Evolutionary conservation across 2,797 vertebrate genomes (phyloP), one percentile per base, ranked within the genome.

Genomic region (Sus cebifrons): DNA sequence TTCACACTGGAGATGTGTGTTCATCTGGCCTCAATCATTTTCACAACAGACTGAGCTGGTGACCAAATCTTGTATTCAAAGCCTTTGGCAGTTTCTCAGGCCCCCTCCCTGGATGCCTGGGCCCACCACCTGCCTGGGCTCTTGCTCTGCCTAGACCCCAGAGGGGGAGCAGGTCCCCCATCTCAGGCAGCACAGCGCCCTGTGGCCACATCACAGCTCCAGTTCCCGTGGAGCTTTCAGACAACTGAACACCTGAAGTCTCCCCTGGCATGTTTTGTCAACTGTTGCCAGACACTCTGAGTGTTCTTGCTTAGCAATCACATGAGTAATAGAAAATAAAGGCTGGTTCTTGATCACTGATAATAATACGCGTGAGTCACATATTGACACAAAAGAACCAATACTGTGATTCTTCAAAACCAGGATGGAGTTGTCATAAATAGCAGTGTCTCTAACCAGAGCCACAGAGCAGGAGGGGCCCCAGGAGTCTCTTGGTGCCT

Each of bases 121-220:
- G 15, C 13, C 58, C 25, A 21, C n/a, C 16, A 9, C 12, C n/a
- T 32, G 60, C 54, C n/a, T 13, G n/a, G 15, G 16, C 36, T 40
- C 67, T 60, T 17, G 36, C 12, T 10, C 29, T 32, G 54, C 16
- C 4, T 10, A 60, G 25, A 5, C 2, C 11, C 36, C 71, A 36
- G 16, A 15, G 16, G 13, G 0, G 40, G 15, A 68, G 29, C 0
- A 0, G 12, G 70, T 1, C 1, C 16, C 5, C 0, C 0, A 10
- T 29, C 58, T 78, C 29, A 5, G 27, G 85, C 27, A 17, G 49
- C 4, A 9, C 3, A 3, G 36, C 5, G 12, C 27, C 78, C 74
- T 36, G 40, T 7, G 75, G 14, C 25, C n/a, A 60, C 12, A 5
- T 7, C 74, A 20, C 65, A 20, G 11, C 9, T 2, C 71, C 4